Evolutionary conservation across 2,797 vertebrate species (phyloP), one percentile per base, ranked within the genome.

Genomic region (Picus viridis): DNA sequence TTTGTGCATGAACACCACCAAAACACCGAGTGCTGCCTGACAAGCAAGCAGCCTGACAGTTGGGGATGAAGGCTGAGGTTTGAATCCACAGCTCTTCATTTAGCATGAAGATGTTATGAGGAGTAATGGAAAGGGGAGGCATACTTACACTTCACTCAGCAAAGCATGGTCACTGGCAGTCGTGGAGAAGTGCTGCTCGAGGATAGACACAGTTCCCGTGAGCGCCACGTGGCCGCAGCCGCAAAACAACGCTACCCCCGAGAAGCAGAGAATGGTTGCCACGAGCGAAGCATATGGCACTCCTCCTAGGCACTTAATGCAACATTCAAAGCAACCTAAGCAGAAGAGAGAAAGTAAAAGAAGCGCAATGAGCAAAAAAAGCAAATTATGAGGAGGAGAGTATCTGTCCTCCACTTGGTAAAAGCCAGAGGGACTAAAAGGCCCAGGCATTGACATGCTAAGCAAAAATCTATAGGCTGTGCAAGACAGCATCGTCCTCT

Each of bases 241-340:
- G 41, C 99, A 99, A 97, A 99, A 99, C 92, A 99, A 97, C 19
- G 99, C 99, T 3, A 99, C 99, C 29, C 99, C 99, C 2, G 99
- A 99, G 98, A 99, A 99, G 97, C 99, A 99, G 92, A 99, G 98
- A 97, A 99, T 99, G 51, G 99, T 99, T 89, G 99, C 99, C 97
- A 99, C 98, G 91, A 99, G 98, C 3, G 99, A 99, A 41, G 99
- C 99, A 12, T 99, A 99, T 59, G 99, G 99, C 95, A 99, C 99
- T 51, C 99, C 99, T 65, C 99, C 99, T 97, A 99, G 98, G 98
- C 99, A 99, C 97, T 99, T 99, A 97, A 99, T 99, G 97, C 99
- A 99, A 98, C 99, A 99, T 97, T 99, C 99, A 86, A 99, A 99
- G 97, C 99, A 99, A 98, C 99, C 99, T 99, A 97, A 90, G 97